phyloP scores from a whole-genome alignment of 1,140 invertebrate genomes.

The Vanessa tameamea region DNA sequence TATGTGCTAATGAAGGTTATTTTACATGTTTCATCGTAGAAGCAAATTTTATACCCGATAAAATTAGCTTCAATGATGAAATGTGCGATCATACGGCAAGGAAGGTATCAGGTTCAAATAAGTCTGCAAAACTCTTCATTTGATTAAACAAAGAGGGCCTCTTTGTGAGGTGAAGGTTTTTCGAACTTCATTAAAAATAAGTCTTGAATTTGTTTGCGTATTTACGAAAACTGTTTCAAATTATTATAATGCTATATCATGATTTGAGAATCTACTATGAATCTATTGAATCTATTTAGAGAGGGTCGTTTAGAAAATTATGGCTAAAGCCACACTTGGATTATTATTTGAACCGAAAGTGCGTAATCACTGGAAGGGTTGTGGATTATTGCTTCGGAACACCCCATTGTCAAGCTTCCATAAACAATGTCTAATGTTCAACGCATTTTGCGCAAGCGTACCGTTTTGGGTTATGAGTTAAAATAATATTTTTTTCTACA shows the following conservation, averaged over 20 bases:
- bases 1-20: too few relatives aligned
- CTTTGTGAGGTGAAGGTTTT: too few relatives aligned
- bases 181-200: too few relatives aligned
- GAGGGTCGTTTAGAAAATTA: neutral
- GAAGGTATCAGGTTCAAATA: too few relatives aligned
- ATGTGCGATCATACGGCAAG: too few relatives aligned
- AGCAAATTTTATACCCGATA: too few relatives aligned
- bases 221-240: neutral
- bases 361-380: constrained; percentile 25
- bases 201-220: too few relatives aligned
- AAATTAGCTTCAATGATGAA: too few relatives aligned
- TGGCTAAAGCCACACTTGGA: constrained; percentile 11
- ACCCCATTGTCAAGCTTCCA: constrained; percentile 6
- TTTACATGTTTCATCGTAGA: too few relatives aligned
- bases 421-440: constrained; percentile 11
- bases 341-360: constrained; percentile 14
- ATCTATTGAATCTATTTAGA: neutral
- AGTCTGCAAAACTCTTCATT: too few relatives aligned
- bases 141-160: too few relatives aligned
- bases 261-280: neutral
- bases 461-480: neutral
- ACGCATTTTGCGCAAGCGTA: constrained; percentile 2
- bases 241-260: neutral
- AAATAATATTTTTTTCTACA: neutral
- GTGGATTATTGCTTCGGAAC: constrained; percentile 13